Conservation (phyloP, 2,888 invertebrate species). For the Eilema caniola region DNA sequence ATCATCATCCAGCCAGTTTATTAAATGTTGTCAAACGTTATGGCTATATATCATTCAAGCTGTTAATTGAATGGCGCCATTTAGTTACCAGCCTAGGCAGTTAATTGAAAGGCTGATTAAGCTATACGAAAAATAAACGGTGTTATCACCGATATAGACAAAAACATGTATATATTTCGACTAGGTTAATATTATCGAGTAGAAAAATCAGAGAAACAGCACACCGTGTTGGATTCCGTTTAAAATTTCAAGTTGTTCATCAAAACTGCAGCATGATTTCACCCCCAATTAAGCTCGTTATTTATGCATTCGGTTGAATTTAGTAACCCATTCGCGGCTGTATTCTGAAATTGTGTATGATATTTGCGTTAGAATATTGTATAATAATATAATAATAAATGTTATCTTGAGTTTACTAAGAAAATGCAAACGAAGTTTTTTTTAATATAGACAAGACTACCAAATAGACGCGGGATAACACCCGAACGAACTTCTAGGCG, state of each 20-base stretch:
- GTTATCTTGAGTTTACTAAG: not conserved
- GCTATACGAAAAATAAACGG: too few relatives aligned
- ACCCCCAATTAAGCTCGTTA: conserved; percentile 80
- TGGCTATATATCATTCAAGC: too few relatives aligned
- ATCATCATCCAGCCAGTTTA: too few relatives aligned
- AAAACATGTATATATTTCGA: not conserved
- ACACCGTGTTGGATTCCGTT: conserved; percentile 36
- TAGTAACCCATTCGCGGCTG: conserved; percentile 52
- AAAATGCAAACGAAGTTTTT: too few relatives aligned
- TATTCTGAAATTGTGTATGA: conserved; percentile 61
- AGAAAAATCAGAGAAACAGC: conserved; percentile 25
- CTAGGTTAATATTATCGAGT: conserved; percentile 24
- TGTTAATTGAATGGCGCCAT: too few relatives aligned
- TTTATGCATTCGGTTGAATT: conserved; percentile 80
- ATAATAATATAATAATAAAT: not conserved
- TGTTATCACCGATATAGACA: too few relatives aligned
- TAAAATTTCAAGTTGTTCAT: conserved; percentile 73
- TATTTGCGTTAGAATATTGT: not conserved
- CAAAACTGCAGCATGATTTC: conserved; percentile 79
- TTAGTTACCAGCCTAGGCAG: too few relatives aligned
- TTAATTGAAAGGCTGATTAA: too few relatives aligned
- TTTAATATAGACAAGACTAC: too few relatives aligned
- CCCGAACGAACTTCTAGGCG: too few relatives aligned
- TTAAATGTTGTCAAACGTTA: too few relatives aligned
- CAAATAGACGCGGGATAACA: too few relatives aligned